These are phyloP conservation scores for Scatophagus argus DNA, from an alignment of 2,113 vertebrate species.

Conservation along the genomic window DNA sequence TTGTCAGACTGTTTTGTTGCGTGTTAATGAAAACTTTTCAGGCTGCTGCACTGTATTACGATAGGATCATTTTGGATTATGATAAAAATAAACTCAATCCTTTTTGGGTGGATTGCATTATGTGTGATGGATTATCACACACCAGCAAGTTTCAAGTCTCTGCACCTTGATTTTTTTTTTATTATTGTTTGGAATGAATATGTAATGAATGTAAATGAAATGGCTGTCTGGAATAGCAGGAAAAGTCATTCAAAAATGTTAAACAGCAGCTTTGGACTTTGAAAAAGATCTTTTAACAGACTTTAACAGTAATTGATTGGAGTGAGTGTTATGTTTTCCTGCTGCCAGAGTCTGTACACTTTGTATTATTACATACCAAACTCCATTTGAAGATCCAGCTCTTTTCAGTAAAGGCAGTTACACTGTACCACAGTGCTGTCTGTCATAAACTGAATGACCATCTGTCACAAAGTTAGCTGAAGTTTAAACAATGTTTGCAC, in stretches of 20 bases:
- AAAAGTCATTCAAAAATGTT: background rate
- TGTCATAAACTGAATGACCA: background rate
- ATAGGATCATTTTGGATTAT: background rate
- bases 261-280: background rate
- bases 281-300: too few species aligned
- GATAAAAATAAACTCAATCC: background rate
- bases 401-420: background rate
- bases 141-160: background rate
- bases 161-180: background rate
- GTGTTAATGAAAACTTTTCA: constrained; percentile 18
- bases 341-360: background rate
- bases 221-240: background rate
- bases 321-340: background rate
- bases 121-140: background rate
- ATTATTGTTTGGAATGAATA: background rate
- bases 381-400: background rate
- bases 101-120: background rate
- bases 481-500: background rate
- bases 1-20: background rate
- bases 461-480: background rate
- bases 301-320: background rate
- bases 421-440: background rate
- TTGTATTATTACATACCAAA: background rate
- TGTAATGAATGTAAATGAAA: too few species aligned
- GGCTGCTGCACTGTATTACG: background rate